Base-by-base conservation (phyloP, 35 echinoderm and acorn worm genomes). In the Ptychodera flava region DNA sequence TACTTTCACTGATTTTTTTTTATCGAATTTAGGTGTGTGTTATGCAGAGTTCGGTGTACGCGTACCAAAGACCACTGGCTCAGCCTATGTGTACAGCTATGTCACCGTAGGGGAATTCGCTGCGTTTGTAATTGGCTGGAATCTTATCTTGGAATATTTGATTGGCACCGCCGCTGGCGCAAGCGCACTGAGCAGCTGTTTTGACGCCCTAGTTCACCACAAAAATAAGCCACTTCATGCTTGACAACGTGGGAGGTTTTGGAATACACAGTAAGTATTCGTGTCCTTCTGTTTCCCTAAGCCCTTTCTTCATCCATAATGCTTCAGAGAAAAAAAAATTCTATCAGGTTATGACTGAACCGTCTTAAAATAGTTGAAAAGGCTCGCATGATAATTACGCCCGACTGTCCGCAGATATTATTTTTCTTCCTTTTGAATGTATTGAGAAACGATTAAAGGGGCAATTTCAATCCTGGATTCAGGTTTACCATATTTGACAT, bases 31-130 rank as follows among this genome's bases (percentile, higher is more conserved):
- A 99, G 96, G 96, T 88, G 96, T 99, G n/a, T 99, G 96, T 79
- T 99, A 99, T 31, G 96, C 90, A 33, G 96, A 99, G 77, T 99
- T 99, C 64, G 92, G 96, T 22, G 92, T 99, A 35, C 85, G 96
- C 36, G 96, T 99, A 29, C 96, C 96, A 32, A 94, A 99, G 86
- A 94, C 92, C 16, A 99, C 96, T 33, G 96, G 92, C 30, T 94
- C 96, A 36, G 92, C 92, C 81, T 94, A 94, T 88, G 92, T 94
- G 92, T 99, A 99, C 85, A 99, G 96, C 88, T 99, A 99, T 88
- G 96, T 99, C 90, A 99, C 96, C 36, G 96, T 99, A 16, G 96
- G 96, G 28, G 96, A 99, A 77, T 99, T 99, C 78, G 88, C 90
- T 33, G 96, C 96, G 12, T 94, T 99, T 77, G 85, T 94, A 28